Evolutionary conservation across 23 tunicate species (phyloP), one percentile per base, ranked within the genome.

Genomic region (Ciona savignyi): DNA sequence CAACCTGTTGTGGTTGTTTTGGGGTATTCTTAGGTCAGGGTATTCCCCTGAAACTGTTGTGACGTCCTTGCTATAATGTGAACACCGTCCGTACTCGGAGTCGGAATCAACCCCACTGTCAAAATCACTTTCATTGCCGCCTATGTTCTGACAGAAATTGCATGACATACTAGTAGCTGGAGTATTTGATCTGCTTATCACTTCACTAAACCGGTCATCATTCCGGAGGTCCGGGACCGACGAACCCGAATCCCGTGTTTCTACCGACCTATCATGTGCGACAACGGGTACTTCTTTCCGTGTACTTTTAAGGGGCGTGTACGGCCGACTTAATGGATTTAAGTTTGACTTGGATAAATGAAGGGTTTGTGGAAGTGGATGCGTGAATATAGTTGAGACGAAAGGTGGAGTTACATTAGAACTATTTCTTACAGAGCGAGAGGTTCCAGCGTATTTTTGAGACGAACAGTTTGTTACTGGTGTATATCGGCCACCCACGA

Each of bases 81-180:
- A n/a, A n/a, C n/a, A n/a, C n/a, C n/a, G n/a, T n/a, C n/a, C n/a
- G n/a, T n/a, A n/a, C n/a, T n/a, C n/a, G n/a, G n/a, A n/a, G n/a
- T n/a, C n/a, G n/a, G n/a, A 77, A 62, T 80, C 84, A 25, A 71
- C 84, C 30, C 84, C 84, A 22, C 84, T 80, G 70, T 80, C 84
- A 25, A 61, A 34, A 71, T 80, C 84, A 33, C 84, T 70, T 30
- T n/a, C 25, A 63, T 33, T 29, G 23, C 51, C 4, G 6, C 34
- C 62, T 1, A 26, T 61, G 11, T 51, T 68, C 28, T 35, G 68
- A 63, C 68, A 65, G 32, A 23, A 48, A 11, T 26, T 22, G 29
- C 23, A 11, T n/a, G 25, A 4, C 26, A 15, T n/a, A 9, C 34
- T 24, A 25, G 19, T 21, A 2, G 65, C 27, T 20, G 62, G 23